Percentiles rank a stretch among this genome's conserved stretches.
These are phyloP conservation scores for Trididemnum miniatum DNA, from an alignment of 23 tunicate species.

Conservation along the genomic window DNA sequence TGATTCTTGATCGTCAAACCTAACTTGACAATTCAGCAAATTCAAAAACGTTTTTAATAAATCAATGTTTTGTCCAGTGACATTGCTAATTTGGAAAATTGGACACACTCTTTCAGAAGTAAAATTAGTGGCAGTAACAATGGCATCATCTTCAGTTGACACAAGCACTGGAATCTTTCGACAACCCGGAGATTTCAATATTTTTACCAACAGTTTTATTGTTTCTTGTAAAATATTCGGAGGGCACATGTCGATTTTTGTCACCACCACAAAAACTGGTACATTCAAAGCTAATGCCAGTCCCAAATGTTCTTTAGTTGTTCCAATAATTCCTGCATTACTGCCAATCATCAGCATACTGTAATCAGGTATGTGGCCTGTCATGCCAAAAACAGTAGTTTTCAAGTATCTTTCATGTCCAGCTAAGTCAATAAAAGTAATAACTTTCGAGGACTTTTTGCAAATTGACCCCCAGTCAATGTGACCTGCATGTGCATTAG, in stretches of 20 bases:
- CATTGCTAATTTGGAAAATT: slow-evolving; percentile 94
- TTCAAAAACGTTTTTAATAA: slow-evolving; percentile 89
- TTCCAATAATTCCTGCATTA: slow-evolving; percentile 98
- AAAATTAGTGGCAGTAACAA: slow-evolving; percentile 89
- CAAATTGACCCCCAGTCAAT: slow-evolving; percentile 97
- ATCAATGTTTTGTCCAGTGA: slow-evolving; percentile 92
- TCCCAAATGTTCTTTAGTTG: slow-evolving; percentile 98
- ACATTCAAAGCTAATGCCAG: slow-evolving; percentile 95
- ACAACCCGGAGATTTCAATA: slow-evolving; percentile 93
- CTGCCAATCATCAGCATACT: slow-evolving; percentile 98
- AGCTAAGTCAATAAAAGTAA: slow-evolving; percentile 98
- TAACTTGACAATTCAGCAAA: slow-evolving; percentile 83
- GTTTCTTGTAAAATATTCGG: slow-evolving; percentile 95
- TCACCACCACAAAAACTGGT: slow-evolving; percentile 98
- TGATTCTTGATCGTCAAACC: slow-evolving; percentile 62
- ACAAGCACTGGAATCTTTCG: slow-evolving; percentile 97
- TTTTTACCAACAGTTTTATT: slow-evolving; percentile 69
- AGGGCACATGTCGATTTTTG: slow-evolving; percentile 99
- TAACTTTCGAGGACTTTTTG: slow-evolving; percentile 88
- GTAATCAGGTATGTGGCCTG: slow-evolving; percentile 98
- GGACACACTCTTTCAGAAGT: slow-evolving; percentile 99
- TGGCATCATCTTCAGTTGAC: slow-evolving; percentile 76
- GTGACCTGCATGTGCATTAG: slow-evolving; percentile 82
- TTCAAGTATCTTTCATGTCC: slow-evolving; percentile 97
- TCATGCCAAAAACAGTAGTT: slow-evolving; percentile 99